phyloP scores from a whole-genome alignment of 2,797 vertebrate genomes.

The Avahi laniger region DNA sequence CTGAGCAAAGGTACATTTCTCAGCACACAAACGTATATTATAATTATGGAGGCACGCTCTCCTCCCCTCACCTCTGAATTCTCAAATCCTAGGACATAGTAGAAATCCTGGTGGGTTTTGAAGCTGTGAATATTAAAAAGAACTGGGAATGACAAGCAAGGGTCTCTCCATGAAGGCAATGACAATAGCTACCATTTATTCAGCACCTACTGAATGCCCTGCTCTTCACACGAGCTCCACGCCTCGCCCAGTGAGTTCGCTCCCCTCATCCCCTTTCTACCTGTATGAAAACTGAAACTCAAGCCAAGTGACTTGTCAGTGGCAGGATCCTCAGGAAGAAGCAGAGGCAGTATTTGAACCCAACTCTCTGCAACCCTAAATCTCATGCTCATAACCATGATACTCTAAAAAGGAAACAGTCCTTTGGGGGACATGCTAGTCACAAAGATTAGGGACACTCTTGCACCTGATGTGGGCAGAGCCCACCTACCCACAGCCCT shows the following conservation, averaged over 20 bases:
- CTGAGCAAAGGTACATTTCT: not conserved
- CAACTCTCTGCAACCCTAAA: not conserved
- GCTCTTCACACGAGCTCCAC: not conserved
- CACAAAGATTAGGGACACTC: too few relatives aligned
- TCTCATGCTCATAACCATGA: not conserved
- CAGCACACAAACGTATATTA: not conserved
- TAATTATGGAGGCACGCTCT: not conserved
- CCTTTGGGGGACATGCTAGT: not conserved
- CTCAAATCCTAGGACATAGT: not conserved
- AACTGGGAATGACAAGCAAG: not conserved
- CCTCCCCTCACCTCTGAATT: not conserved
- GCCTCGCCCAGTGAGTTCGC: not conserved
- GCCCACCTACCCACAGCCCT: not conserved
- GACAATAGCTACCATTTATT: too few relatives aligned
- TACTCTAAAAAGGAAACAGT: not conserved
- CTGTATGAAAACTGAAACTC: not conserved
- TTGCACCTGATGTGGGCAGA: fast-evolving
- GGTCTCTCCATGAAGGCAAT: not conserved
- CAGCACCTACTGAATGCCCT: not conserved
- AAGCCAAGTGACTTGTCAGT: not conserved
- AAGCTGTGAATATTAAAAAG: not conserved
- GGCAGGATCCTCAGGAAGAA: not conserved
- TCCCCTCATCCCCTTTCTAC: fast-evolving
- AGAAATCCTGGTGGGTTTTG: not conserved
- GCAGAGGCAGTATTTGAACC: not conserved